Evolutionary conservation across 2,888 invertebrate species (phyloP).

Genomic region (Aradus depressus): DNA sequence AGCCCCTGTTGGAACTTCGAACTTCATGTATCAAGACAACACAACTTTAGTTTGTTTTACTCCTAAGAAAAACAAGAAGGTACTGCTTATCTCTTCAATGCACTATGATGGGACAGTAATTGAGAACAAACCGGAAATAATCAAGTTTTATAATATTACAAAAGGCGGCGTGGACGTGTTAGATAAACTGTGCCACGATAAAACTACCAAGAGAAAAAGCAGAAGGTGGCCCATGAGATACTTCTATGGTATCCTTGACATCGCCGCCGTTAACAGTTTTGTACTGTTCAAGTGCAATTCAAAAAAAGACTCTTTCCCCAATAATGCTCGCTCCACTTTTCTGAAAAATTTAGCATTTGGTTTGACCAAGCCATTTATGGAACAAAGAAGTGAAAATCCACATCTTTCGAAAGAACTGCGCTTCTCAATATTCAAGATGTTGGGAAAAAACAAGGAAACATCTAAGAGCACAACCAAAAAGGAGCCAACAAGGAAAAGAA

Average conservation of each 20-base stretch:
- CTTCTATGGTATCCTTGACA: slow-evolving; percentile 14
- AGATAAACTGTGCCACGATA: slow-evolving; percentile 9
- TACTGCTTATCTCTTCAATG: slow-evolving; percentile 12
- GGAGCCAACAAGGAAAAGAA: too few relatives aligned
- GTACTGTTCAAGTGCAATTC: slow-evolving; percentile 18
- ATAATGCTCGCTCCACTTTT: not conserved
- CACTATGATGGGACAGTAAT: not conserved
- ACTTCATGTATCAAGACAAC: slow-evolving; percentile 12
- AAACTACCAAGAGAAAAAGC: slow-evolving; percentile 10
- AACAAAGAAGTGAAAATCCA: not conserved
- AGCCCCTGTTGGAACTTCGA: slow-evolving; percentile 5
- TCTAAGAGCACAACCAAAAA: too few relatives aligned
- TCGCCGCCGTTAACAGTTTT: slow-evolving; percentile 11
- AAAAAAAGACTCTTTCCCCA: not conserved
- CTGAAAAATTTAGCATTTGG: slow-evolving; percentile 4
- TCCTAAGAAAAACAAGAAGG: slow-evolving; percentile 14
- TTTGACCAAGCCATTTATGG: slow-evolving; percentile 6
- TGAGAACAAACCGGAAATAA: not conserved
- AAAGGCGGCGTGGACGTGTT: slow-evolving; percentile 14
- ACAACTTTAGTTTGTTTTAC: slow-evolving; percentile 7
- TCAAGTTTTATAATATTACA: slow-evolving; percentile 9
- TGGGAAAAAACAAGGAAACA: too few relatives aligned
- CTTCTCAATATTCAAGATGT: too few relatives aligned
- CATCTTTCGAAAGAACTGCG: slow-evolving; percentile 4
- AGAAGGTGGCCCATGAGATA: slow-evolving; percentile 18